These are phyloP conservation scores for Andrena praecox DNA, from an alignment of 2,888 invertebrate species.

Conservation along the genomic window DNA sequence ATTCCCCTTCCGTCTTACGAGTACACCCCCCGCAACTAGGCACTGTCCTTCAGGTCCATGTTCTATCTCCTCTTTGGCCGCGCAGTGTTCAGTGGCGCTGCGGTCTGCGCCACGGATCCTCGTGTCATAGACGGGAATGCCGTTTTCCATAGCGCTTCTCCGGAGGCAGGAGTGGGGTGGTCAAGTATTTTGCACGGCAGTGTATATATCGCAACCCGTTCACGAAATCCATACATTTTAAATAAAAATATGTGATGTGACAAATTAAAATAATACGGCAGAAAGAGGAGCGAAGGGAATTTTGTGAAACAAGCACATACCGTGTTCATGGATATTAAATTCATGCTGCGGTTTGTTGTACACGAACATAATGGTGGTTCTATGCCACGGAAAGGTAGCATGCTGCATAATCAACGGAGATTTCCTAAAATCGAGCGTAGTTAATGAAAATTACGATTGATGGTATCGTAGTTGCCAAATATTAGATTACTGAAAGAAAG, in stretches of 20 bases:
- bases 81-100: too few species aligned
- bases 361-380: slow-evolving; percentile 7
- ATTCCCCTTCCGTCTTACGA: too few species aligned
- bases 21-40: too few species aligned
- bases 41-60: too few species aligned
- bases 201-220: background rate
- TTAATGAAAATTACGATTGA: slow-evolving; percentile 70
- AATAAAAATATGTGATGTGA: slow-evolving; percentile 19
- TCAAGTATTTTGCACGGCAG: too few species aligned
- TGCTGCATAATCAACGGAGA: slow-evolving; percentile 62
- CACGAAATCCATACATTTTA: slow-evolving; percentile 15
- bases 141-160: too few species aligned
- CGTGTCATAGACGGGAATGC: too few species aligned
- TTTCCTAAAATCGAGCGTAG: slow-evolving; percentile 58
- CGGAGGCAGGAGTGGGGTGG: too few species aligned
- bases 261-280: slow-evolving; percentile 20
- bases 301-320: background rate
- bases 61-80: too few species aligned
- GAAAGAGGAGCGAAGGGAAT: background rate
- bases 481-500: slow-evolving; percentile 63
- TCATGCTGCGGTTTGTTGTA: background rate
- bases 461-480: slow-evolving; percentile 70
- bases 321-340: background rate
- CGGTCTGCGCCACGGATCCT: too few species aligned
- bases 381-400: slow-evolving; percentile 57